Evolutionary conservation across 2,113 vertebrate genomes (phyloP), one percentile per base, ranked within the genome.

Genomic region (Crotalus helleri): DNA sequence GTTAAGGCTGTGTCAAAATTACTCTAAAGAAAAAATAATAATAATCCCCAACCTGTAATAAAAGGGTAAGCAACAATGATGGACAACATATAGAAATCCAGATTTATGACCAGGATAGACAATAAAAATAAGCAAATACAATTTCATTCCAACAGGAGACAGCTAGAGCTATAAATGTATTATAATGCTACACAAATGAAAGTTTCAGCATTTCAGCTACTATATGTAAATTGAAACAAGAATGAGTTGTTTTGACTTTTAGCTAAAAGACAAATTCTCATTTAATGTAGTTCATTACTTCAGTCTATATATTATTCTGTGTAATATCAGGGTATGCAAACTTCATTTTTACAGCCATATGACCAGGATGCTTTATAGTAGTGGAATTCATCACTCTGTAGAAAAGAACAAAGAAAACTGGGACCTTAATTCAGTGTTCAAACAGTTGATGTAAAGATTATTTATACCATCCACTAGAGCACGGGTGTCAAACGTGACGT

Each of bases 81-180:
- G 96, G 95, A 95, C 0, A 91, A 91, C 94, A 58, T 64, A 54
- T 92, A 95, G 96, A 95, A 96, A 95, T 95, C 94, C 93, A 93
- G 96, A 98, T 98, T 98, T 98, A 98, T 98, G 92, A 92, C 88
- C 92, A 59, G 58, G 93, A 97, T 93, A 54, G 91, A 94, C 96
- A 96, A 97, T 98, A 98, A 98, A 97, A 97, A 95, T 95, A 93
- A 95, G 95, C 94, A 96, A 96, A 91, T 94, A 95, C 93, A 96
- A 96, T 97, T 97, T 97, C 97, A 98, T 97, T 97, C 97, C 97
- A 97, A 97, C 96, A 96, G 95, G 95, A 93, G 96, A 95, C 69
- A 88, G 94, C 96, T 95, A 94, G 92, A 96, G 91, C 96, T 95
- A 95, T 96, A 97, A 97, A 97, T 98, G 97, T 96, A 96, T 88